Conservation (phyloP, 37 sponge, comb jelly and placozoan species). For the Eunapius fragilis region DNA sequence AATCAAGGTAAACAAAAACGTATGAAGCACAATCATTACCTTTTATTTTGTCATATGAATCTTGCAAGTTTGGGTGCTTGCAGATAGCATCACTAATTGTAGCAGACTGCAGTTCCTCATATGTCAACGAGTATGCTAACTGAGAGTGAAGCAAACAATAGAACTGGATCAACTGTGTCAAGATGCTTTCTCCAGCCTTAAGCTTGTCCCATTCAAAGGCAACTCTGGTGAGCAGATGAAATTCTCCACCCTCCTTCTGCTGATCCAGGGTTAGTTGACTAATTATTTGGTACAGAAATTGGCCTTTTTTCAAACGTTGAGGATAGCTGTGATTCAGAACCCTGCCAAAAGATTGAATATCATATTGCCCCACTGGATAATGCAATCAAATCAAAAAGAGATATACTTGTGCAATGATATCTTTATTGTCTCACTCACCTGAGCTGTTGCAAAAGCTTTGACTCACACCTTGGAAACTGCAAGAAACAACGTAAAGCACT, state of each 20-base stretch:
- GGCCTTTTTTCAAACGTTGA: neutral
- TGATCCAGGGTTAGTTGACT: conserved; percentile 2
- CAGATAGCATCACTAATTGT: conserved; percentile 57
- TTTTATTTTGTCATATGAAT: conserved; percentile 63
- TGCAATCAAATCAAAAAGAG: too few species aligned
- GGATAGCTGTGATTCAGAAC: neutral
- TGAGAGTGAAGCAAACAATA: conserved; percentile 81
- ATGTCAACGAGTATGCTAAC: conserved; percentile 59
- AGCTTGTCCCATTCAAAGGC: conserved; percentile 47
- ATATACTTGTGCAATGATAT: too few species aligned
- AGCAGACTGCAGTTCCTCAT: conserved; percentile 42
- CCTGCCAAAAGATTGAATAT: neutral
- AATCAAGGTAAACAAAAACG: too few species aligned
- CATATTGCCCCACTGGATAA: too few species aligned
- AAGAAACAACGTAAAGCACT: neutral
- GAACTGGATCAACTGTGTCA: conserved; percentile 78
- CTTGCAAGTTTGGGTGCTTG: conserved; percentile 27
- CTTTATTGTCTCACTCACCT: neutral
- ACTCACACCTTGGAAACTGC: neutral
- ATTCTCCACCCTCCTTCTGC: conserved; percentile 35
- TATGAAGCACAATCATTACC: too few species aligned
- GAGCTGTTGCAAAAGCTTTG: neutral
- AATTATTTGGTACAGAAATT: neutral
- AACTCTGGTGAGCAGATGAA: conserved; percentile 36
- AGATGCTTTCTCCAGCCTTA: conserved; percentile 30